These are phyloP conservation scores for Ormia ochracea DNA, from an alignment of 2,888 invertebrate genomes.

Conservation along the genomic window DNA sequence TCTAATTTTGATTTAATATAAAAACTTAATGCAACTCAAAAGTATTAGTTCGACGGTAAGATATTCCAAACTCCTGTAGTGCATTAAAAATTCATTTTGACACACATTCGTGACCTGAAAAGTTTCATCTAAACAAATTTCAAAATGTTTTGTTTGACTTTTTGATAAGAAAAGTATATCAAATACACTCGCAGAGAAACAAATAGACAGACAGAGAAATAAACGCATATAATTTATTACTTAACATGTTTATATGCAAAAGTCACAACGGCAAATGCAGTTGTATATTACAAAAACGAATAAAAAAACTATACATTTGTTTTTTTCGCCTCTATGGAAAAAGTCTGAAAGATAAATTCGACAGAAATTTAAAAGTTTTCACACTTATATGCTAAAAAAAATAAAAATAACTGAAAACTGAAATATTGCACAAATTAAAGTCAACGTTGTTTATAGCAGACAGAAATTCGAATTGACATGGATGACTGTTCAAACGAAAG, in stretches of 20 bases:
- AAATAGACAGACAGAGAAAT: background rate
- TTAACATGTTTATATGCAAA: constrained; percentile 50
- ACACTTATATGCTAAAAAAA: constrained; percentile 73
- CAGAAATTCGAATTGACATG: constrained; percentile 59
- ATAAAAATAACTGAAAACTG: constrained; percentile 49
- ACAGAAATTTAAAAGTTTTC: constrained; percentile 67
- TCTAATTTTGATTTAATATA: background rate
- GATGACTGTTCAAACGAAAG: constrained; percentile 52
- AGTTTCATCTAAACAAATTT: constrained; percentile 54
- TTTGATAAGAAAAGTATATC: constrained; percentile 52
- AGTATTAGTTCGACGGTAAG: background rate
- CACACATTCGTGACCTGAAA: constrained; percentile 55
- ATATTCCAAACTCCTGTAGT: constrained; percentile 44
- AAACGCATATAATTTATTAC: constrained; percentile 35
- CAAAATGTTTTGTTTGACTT: constrained; percentile 27
- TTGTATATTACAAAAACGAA: constrained; percentile 15
- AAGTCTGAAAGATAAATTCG: constrained; percentile 51
- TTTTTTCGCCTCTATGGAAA: constrained; percentile 49
- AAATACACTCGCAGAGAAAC: constrained; percentile 12
- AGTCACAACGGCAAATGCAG: constrained; percentile 43
- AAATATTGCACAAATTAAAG: constrained; percentile 60
- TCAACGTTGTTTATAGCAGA: constrained; percentile 60
- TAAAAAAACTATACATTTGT: background rate
- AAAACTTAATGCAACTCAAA: background rate
- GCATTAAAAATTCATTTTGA: constrained; percentile 56